Conservation (phyloP, 2,113 vertebrate genomes). For the Platysteira castanea region DNA sequence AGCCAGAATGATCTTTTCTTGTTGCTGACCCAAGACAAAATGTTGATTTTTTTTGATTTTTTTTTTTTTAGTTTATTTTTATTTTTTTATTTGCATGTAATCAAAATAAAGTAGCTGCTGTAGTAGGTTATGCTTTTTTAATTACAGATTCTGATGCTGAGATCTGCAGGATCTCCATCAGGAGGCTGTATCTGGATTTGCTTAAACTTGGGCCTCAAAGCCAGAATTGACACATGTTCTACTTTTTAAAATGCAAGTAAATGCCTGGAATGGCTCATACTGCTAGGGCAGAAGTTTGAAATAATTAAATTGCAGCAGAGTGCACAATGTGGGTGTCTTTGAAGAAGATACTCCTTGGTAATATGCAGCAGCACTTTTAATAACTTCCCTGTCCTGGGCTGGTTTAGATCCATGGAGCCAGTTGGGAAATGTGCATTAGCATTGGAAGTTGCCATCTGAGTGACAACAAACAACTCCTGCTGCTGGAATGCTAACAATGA, state of each 20-base stretch:
- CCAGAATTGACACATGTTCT: background rate
- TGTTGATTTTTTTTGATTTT: background rate
- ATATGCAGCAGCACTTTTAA: background rate
- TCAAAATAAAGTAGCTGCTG: background rate
- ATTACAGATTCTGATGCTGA: background rate
- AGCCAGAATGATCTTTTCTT: background rate
- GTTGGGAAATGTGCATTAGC: background rate
- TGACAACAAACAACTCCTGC: slow-evolving; percentile 26
- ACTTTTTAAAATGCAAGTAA: background rate
- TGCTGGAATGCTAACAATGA: background rate
- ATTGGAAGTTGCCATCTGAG: background rate
- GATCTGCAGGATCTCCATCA: background rate
- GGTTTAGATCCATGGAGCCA: background rate
- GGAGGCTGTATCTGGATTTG: background rate
- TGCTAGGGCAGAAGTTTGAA: background rate
- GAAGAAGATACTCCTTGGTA: background rate
- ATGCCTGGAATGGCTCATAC: background rate
- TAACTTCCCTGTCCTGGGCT: background rate
- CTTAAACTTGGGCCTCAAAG: background rate
- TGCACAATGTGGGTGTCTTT: background rate
- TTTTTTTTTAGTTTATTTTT: too few relatives aligned
- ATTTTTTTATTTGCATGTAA: background rate
- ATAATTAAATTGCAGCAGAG: background rate
- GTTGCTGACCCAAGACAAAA: background rate
- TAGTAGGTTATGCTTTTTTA: background rate